These are phyloP conservation scores for Morbakka virulenta DNA, from an alignment of 30 jellyfish, hydroid and myxozoan species.

Conservation along the genomic window DNA sequence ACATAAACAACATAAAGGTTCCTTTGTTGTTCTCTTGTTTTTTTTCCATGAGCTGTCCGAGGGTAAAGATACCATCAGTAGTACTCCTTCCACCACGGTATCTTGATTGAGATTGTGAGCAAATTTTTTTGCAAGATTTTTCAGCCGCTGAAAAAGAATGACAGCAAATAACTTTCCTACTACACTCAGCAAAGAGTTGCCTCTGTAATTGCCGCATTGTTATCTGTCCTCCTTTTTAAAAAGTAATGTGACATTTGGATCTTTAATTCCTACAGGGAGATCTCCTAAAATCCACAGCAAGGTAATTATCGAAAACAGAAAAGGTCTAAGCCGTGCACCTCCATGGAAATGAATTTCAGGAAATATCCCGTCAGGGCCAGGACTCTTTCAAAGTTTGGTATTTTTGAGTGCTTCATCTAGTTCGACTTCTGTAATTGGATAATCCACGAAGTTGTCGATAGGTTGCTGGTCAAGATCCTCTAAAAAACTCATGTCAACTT, in stretches of 20 bases:
- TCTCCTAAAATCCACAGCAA: constrained; percentile 23
- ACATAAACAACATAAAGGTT: too few relatives aligned
- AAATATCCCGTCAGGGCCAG: constrained; percentile 42
- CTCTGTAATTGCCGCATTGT: constrained; percentile 48
- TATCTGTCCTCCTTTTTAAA: constrained; percentile 35
- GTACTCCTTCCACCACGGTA: constrained; percentile 62
- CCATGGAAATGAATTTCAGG: constrained; percentile 50
- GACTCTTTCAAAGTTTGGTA: constrained; percentile 51
- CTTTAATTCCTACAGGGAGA: too few relatives aligned
- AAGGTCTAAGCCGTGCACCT: constrained; percentile 34
- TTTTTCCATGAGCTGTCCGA: constrained; percentile 41
- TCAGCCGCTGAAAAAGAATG: too few relatives aligned
- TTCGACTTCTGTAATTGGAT: constrained; percentile 42
- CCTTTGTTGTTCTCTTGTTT: constrained; percentile 14
- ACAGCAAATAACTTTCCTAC: too few relatives aligned
- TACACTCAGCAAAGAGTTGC: too few relatives aligned
- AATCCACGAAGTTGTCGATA: constrained; percentile 29
- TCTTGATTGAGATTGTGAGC: constrained; percentile 57
- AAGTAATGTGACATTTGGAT: constrained; percentile 33
- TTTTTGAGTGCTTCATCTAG: constrained; percentile 54
- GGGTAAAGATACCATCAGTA: too few relatives aligned
- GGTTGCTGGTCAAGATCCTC: too few relatives aligned
- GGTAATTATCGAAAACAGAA: neutral
- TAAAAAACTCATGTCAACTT: too few relatives aligned
- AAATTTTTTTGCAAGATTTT: too few relatives aligned